Evolutionary conservation across 2,113 vertebrate genomes (phyloP), one percentile per base, ranked within the genome.

Genomic region (Psittacula cyanocephala): DNA sequence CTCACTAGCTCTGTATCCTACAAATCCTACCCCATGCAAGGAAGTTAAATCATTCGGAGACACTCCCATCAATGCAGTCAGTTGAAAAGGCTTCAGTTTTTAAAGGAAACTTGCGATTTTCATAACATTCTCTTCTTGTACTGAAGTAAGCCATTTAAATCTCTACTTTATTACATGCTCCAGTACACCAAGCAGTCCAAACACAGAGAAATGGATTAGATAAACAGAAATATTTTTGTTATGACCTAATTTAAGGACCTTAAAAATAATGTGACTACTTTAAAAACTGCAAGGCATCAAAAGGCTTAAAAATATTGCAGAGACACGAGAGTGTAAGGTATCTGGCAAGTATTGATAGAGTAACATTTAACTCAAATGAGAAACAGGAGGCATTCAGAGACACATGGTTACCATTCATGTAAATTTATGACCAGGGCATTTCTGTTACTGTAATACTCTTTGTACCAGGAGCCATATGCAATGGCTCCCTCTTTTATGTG

Each of bases 171-270:
- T 92, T 92, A 84, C 79, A 87, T 53, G 44, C 47, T 89, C 35
- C 69, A 96, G 57, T 68, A 72, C n/a, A 87, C 28, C 69, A 63
- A 75, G 44, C 24, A 60, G 69, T 27, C 82, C 78, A 90, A 96
- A 86, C 52, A 86, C 29, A 81, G 63, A 41, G 28, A 91, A 95
- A 95, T 31, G 86, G 86, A 94, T 97, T 81, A 96, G 90, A 96
- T 92, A 96, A 96, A 87, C 17, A 96, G 83, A 95, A 96, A 96
- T 97, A 95, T 62, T 96, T 95, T 92, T 92, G 95, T 94, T 81
- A 96, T 94, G 83, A 97, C 88, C 90, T 95, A 95, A 96, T 93
- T 93, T 96, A 94, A 95, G 57, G 43, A 62, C 74, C 86, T 92
- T 91, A 91, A 94, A 93, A 95, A 68, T 92, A 93, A 94, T 65